Base-by-base conservation (phyloP, 2,888 invertebrate species). In the Netelia fuscicornis region DNA sequence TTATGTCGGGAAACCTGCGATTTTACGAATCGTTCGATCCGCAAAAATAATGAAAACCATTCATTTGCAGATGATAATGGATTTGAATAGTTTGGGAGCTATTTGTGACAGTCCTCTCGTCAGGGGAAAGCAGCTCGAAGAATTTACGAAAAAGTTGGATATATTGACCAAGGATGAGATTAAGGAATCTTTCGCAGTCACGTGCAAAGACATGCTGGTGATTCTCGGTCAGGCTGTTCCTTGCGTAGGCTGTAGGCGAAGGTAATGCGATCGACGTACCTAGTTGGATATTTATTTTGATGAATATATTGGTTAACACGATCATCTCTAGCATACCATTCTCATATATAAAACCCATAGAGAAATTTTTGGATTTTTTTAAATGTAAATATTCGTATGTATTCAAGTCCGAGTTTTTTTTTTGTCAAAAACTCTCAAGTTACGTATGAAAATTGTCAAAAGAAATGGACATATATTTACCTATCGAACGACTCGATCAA, bases 231-330 rank as follows among this genome's bases (percentile, higher is more conserved):
- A 98, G 95, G 97, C 97, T 94, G 98, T 98, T 92, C 98, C 98
- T 87, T 98, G 98, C 95, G 98, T 98, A 91, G 98, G 98, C 86
- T 98, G 98, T 94, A 95, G 98, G 88, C 96, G 98, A 95, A 98
- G 98, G 98, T 97, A 95, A 37, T 65, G 23, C 13, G 30, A 30
- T 30, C 3, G 30, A 30, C 30, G 30, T 30, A 30, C 2, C 30
- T 30, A 30, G 2, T 30, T 30, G 30, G 1, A 0, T 3, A 30
- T 30, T 30, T 30, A 30, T 30, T 2, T 2, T 2, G 8, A 58
- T 37, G 37, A 37, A 37, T 37, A 37, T 6, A 6, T 37, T 37
- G 37, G 37, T 37, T 37, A 37, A 37, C 37, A 5, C 37, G 13
- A 25, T 30, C 67, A 30, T 54, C 68, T 58, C 11, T 23, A 44